Evolutionary conservation across 2,888 invertebrate genomes (phyloP).

Genomic region (Diadegma fenestrale): DNA sequence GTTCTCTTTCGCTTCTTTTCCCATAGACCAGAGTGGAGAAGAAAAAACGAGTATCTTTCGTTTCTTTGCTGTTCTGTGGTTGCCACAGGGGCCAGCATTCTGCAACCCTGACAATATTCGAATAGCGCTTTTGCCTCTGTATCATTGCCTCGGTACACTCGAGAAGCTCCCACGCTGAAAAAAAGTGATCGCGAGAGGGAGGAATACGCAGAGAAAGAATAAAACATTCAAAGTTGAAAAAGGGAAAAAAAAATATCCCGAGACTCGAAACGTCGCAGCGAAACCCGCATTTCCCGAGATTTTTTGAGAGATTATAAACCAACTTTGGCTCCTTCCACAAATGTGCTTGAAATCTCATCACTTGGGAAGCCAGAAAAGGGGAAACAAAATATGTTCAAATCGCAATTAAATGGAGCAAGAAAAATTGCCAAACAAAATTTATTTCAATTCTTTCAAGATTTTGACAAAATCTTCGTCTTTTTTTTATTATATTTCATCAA

Average conservation of each 20-base stretch:
- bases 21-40: constrained; percentile 23
- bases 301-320: constrained; percentile 18
- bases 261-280: constrained; percentile 40
- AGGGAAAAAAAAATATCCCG: constrained; percentile 17
- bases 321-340: not conserved
- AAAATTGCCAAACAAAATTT: not conserved
- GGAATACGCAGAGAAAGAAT: not conserved
- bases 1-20: constrained; percentile 1
- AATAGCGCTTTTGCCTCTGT: constrained; percentile 42
- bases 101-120: constrained; percentile 58
- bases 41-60: constrained; percentile 49
- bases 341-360: not conserved
- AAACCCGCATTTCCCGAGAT: constrained; percentile 40
- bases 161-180: constrained; percentile 30
- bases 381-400: constrained; percentile 1
- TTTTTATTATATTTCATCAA: too few relatives aligned
- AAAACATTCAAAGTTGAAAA: constrained; percentile 18
- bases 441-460: not conserved
- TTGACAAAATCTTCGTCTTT: not conserved
- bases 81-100: not conserved
- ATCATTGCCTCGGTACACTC: constrained; percentile 29
- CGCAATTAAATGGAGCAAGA: not conserved
- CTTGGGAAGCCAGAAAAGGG: not conserved
- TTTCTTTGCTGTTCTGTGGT: constrained; percentile 47
- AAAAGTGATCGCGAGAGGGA: not conserved